A percentile compares a stretch with the other conserved stretches of the same genome.
Conservation (phyloP, 2,888 invertebrate species). For the Phortica okadai region DNA sequence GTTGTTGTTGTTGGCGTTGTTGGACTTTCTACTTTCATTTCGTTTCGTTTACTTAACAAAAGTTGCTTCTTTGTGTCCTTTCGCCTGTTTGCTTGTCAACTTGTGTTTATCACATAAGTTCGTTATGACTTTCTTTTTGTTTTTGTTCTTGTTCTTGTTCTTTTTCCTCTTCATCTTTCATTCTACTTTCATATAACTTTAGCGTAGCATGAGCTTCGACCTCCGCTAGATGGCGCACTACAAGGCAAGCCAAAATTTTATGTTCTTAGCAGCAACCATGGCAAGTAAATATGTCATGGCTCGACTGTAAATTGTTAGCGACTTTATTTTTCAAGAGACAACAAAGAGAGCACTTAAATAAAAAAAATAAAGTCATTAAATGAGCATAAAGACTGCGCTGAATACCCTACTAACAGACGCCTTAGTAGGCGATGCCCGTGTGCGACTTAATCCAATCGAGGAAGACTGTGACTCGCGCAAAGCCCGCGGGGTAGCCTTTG, state of each 20-base stretch:
- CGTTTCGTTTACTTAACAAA: slow-evolving; percentile 36
- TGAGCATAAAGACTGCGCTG: too few species aligned
- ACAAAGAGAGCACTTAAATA: neutral
- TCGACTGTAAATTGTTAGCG: neutral
- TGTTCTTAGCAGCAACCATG: neutral
- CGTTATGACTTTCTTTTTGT: neutral
- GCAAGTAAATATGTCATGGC: slow-evolving; percentile 1
- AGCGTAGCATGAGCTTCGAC: neutral
- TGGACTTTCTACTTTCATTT: slow-evolving; percentile 28
- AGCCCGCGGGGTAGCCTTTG: too few species aligned
- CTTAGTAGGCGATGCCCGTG: too few species aligned
- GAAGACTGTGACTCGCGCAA: too few species aligned
- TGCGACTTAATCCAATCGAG: too few species aligned
- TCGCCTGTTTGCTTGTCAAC: slow-evolving; percentile 39
- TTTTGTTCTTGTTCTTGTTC: neutral
- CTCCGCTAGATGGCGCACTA: slow-evolving; percentile 6
- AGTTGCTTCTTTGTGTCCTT: slow-evolving; percentile 35
- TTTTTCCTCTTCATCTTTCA: neutral
- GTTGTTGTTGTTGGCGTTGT: slow-evolving; percentile 17
- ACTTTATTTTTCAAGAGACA: neutral
- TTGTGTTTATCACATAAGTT: slow-evolving; percentile 31
- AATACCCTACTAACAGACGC: too few species aligned
- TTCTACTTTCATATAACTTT: too few species aligned
- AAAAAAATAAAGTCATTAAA: too few species aligned
- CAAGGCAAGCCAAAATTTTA: neutral